Base-by-base conservation (phyloP, 2,888 invertebrate genomes). In the Glomeris marginata region DNA sequence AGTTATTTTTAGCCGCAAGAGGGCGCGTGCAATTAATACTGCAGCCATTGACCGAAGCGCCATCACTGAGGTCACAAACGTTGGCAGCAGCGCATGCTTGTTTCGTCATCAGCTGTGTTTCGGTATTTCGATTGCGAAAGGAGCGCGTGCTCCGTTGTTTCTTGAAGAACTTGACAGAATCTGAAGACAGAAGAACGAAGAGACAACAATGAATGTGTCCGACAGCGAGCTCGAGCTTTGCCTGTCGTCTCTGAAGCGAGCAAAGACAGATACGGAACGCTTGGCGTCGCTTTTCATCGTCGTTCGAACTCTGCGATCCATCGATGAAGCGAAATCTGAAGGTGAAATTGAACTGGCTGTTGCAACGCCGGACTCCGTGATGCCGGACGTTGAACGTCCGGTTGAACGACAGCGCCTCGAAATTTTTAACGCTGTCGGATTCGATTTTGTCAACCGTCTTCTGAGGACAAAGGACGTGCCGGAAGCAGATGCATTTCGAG, bases 281-380 rank as follows among this genome's bases (percentile, higher is more conserved):
- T 87, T 91, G 66, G 88, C 90, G 38, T 86, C 83, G 1, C 74
- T 91, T 45, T 87, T 90, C 66, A 82, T 90, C 81, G 86, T 90
- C 47, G 88, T 90, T 2, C 91, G 90, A 67, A 69, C 88, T 48
- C 81, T 90, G 37, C 84, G 85, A 43, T n/a, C 40, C 13, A 16
- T 8, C 13, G 28, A 28, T 15, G 48, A 54, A 28, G 28, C 28
- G 28, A 28, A 28, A 8, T 28, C 8, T 56, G 58, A 49, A 57
- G 53, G 52, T 28, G 28, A 28, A 28, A 8, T 8, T 3, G 8
- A 3, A 80, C 80, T 56, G 82, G 28, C 3, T 8, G 8, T 28
- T 28, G 84, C 87, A 61, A 84, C 86, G 64, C 77, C 76, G 59
- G 70, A n/a, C n/a, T n/a, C n/a, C n/a, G 28, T 8, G 28, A 28